A percentile compares a stretch with the other conserved stretches of the same genome.
These are phyloP conservation scores for Darevskia mixta DNA, from an alignment of 2,797 vertebrate species.

Conservation along the genomic window DNA sequence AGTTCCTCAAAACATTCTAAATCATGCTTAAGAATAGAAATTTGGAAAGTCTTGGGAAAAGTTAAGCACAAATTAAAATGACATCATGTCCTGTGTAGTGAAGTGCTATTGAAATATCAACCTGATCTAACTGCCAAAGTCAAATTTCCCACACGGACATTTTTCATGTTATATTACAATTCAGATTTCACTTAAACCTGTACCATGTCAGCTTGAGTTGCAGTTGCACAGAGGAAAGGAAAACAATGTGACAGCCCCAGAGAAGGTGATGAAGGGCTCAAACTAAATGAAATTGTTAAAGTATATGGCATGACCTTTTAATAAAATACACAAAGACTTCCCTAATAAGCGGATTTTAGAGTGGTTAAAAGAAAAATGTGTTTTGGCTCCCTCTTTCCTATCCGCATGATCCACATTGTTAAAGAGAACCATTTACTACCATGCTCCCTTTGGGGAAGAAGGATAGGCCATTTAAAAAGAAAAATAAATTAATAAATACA, in stretches of 20 bases:
- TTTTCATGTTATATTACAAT: conserved; percentile 64
- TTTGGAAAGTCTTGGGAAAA: conserved; percentile 53
- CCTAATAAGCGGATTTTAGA: conserved; percentile 57
- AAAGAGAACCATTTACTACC: not conserved
- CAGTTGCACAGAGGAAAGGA: conserved; percentile 57
- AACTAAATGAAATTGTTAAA: conserved; percentile 62
- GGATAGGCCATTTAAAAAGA: too few relatives aligned
- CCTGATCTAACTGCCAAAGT: conserved; percentile 52
- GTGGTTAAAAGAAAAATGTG: conserved; percentile 23
- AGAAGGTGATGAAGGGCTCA: conserved; percentile 55
- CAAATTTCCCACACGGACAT: conserved; percentile 56
- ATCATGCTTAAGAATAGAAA: conserved; percentile 15
- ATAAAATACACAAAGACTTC: conserved; percentile 54
- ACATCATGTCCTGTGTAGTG: conserved; percentile 48
- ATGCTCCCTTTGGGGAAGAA: too few relatives aligned
- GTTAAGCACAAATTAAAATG: conserved; percentile 69
- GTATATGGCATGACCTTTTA: conserved; percentile 72
- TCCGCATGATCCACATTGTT: conserved; percentile 3
- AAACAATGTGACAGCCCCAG: conserved; percentile 66
- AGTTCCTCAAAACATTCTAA: conserved; percentile 38
- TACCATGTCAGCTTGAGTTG: conserved; percentile 41
- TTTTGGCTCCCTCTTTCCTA: conserved; percentile 16
- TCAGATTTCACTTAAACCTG: conserved; percentile 67
- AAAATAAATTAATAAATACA: too few relatives aligned
- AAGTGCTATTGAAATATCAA: conserved; percentile 59